These are phyloP conservation scores for Rhabdomys dilectus DNA, from an alignment of 2,113 vertebrate genomes.

Conservation along the genomic window DNA sequence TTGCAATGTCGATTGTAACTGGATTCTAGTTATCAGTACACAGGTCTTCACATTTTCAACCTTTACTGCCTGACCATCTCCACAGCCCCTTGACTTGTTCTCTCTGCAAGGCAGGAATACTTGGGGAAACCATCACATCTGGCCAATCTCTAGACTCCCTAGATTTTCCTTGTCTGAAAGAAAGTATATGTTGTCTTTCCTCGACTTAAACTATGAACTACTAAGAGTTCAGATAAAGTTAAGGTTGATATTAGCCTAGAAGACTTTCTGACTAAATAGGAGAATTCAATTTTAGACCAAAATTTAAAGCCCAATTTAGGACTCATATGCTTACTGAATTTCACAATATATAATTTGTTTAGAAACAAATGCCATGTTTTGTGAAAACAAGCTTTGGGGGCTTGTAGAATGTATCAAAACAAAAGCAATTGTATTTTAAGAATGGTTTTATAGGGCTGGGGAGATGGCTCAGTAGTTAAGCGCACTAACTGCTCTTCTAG, in stretches of 20 bases:
- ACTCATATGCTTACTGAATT: background rate
- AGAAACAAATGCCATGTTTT: constrained; percentile 3
- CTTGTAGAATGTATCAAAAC: background rate
- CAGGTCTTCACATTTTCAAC: too few species aligned
- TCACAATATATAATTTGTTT: background rate
- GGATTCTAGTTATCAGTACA: background rate
- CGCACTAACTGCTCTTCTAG: too few species aligned
- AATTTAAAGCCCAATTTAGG: background rate
- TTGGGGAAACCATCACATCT: background rate
- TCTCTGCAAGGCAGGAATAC: background rate
- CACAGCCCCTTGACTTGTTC: background rate
- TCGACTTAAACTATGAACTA: constrained; percentile 24
- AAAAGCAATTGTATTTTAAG: background rate
- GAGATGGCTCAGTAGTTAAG: too few species aligned
- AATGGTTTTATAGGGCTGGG: background rate
- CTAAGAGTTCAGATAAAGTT: constrained; percentile 14
- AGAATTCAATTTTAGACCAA: background rate
- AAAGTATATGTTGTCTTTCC: background rate
- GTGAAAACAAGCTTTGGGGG: background rate
- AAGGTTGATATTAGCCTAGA: background rate
- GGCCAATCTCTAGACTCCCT: background rate
- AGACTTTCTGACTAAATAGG: background rate
- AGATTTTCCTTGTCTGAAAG: background rate
- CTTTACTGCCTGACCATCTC: background rate
- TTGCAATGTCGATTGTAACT: too few species aligned